Percentiles rank a stretch among this genome's conserved stretches.
Conservation (phyloP, 1,140 invertebrate genomes). For the Drosophila nikananu region DNA sequence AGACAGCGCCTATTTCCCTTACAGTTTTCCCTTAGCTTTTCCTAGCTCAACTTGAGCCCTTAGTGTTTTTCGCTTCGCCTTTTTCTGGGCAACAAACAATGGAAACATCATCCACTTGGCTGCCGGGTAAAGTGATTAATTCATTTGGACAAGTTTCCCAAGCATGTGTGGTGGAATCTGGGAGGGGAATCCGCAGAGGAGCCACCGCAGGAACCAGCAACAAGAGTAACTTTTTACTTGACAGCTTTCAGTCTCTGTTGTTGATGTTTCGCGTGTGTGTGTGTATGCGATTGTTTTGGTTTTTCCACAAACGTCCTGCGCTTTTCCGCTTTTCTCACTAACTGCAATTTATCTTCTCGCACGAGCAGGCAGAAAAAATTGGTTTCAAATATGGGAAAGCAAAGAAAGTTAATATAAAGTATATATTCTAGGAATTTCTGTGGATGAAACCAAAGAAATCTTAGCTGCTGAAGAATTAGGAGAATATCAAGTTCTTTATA, state of each 20-base stretch:
- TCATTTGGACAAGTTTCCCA: conserved; percentile 79
- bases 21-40: conserved; percentile 7
- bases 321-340: conserved; percentile 25
- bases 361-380: conserved; percentile 11
- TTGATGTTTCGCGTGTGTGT: conserved; percentile 39
- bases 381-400: background rate
- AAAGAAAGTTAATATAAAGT: background rate
- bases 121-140: conserved; percentile 78
- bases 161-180: conserved; percentile 45
- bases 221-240: conserved; percentile 47
- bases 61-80: conserved; percentile 26
- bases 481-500: background rate
- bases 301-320: conserved; percentile 17
- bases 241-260: conserved; percentile 58
- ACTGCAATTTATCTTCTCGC: conserved; percentile 51
- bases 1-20: conserved; percentile 39
- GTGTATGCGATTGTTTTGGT: conserved; percentile 34
- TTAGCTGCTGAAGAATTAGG: background rate
- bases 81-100: conserved; percentile 56
- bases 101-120: conserved; percentile 70
- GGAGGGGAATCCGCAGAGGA: conserved; percentile 22
- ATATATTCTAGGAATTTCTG: background rate
- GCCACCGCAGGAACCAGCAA: conserved; percentile 13
- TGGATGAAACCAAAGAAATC: background rate
- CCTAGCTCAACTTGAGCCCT: conserved; percentile 22